Conservation (phyloP, 2,797 vertebrate species). For the Danio tinwini region DNA sequence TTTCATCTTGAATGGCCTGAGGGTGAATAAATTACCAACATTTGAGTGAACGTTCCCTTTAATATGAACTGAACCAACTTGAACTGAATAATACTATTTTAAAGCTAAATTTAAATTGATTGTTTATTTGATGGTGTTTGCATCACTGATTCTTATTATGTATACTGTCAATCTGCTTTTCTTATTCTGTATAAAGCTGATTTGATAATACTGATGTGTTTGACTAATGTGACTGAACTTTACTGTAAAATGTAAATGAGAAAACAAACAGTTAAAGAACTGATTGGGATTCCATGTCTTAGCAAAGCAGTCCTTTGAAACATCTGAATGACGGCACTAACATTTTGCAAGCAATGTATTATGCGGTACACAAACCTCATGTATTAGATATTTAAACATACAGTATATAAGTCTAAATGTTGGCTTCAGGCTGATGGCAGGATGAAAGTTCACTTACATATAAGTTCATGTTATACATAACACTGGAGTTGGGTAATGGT, state of each 20-base stretch:
- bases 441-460: slow-evolving; percentile 32
- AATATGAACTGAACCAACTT: too few species aligned
- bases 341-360: slow-evolving; percentile 56
- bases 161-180: too few species aligned
- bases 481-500: slow-evolving; percentile 32
- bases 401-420: slow-evolving; percentile 41
- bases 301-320: slow-evolving; percentile 72
- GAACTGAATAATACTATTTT: too few species aligned
- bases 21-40: too few species aligned
- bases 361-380: slow-evolving; percentile 29
- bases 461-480: slow-evolving; percentile 38
- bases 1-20: too few species aligned
- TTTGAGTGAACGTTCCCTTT: too few species aligned
- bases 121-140: too few species aligned
- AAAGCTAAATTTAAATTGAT: too few species aligned
- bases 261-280: slow-evolving; percentile 10
- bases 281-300: slow-evolving; percentile 44
- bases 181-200: too few species aligned
- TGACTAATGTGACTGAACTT: neutral
- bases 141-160: too few species aligned
- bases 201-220: neutral
- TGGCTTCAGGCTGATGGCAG: slow-evolving; percentile 40
- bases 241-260: neutral
- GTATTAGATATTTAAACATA: slow-evolving; percentile 47
- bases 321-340: slow-evolving; percentile 65